A percentile compares a stretch with the other conserved stretches of the same genome.
These are phyloP conservation scores for Sphecodes monilicornis DNA, from an alignment of 2,888 invertebrate genomes.

Conservation along the genomic window DNA sequence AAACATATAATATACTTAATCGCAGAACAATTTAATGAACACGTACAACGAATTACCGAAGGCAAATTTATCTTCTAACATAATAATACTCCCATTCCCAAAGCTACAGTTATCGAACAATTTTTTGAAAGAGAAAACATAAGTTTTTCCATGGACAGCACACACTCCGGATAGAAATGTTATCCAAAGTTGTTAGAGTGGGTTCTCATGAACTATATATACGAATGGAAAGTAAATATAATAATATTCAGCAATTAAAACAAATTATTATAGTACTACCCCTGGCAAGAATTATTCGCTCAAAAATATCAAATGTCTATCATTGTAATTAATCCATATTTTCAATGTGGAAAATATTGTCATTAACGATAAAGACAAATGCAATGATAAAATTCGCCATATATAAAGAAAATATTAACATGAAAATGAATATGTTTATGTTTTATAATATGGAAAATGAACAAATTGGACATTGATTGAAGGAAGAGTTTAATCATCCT, in stretches of 20 bases:
- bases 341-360: too few species aligned
- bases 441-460: too few species aligned
- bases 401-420: too few species aligned
- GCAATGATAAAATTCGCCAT: too few species aligned
- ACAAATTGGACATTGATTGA: too few species aligned
- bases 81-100: background rate
- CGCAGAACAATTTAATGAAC: background rate
- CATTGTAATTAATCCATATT: too few species aligned
- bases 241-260: background rate
- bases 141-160: background rate
- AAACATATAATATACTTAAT: too few species aligned
- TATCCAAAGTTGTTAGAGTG: background rate
- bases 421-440: too few species aligned
- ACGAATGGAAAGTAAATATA: background rate
- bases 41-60: background rate
- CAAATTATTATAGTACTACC: background rate
- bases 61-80: background rate
- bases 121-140: background rate
- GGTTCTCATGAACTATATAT: background rate
- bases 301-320: too few species aligned
- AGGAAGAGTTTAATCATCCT: too few species aligned
- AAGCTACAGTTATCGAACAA: background rate
- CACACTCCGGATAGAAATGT: background rate
- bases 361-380: too few species aligned
- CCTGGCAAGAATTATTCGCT: too few species aligned